phyloP scores from a whole-genome alignment of 2,797 vertebrate genomes.

The Enteromius fasciolatus region DNA sequence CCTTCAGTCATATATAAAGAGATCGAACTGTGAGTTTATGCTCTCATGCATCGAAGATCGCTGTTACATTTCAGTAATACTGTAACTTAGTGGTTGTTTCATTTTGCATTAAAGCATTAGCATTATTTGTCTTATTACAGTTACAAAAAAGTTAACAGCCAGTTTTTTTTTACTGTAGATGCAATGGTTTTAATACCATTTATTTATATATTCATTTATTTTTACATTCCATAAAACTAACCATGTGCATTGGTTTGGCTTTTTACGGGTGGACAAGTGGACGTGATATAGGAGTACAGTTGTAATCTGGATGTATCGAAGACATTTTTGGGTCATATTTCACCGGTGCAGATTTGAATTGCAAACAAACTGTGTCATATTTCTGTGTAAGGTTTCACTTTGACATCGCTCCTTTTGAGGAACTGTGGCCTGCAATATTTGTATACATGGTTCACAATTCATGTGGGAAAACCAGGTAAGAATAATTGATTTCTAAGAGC shows the following conservation, averaged over 20 bases:
- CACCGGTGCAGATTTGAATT: conserved; percentile 1
- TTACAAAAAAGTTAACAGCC: not conserved
- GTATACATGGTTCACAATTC: conserved; percentile 96
- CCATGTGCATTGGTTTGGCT: not conserved
- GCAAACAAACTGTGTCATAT: conserved; percentile 13
- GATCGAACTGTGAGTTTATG: conserved; percentile 85
- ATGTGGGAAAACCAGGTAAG: conserved; percentile 92
- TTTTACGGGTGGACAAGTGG: not conserved
- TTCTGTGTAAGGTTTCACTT: conserved; percentile 89
- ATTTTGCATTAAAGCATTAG: not conserved
- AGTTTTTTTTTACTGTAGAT: not conserved
- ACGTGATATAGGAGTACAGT: not conserved
- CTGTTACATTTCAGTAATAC: not conserved
- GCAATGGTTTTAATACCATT: not conserved
- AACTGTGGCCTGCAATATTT: conserved; percentile 96
- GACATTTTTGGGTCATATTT: not conserved
- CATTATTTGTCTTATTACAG: not conserved
- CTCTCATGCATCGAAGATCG: not conserved
- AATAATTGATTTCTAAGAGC: not conserved
- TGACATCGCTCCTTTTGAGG: conserved; percentile 94
- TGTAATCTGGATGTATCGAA: not conserved
- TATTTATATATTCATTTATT: not conserved
- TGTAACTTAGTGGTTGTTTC: not conserved
- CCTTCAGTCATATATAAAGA: conserved; percentile 91
- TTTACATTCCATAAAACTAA: not conserved